Percentiles rank a stretch among this genome's conserved stretches.
These are phyloP conservation scores for Coecobrya sp. DNA, from an alignment of 2,888 invertebrate genomes.

Conservation along the genomic window DNA sequence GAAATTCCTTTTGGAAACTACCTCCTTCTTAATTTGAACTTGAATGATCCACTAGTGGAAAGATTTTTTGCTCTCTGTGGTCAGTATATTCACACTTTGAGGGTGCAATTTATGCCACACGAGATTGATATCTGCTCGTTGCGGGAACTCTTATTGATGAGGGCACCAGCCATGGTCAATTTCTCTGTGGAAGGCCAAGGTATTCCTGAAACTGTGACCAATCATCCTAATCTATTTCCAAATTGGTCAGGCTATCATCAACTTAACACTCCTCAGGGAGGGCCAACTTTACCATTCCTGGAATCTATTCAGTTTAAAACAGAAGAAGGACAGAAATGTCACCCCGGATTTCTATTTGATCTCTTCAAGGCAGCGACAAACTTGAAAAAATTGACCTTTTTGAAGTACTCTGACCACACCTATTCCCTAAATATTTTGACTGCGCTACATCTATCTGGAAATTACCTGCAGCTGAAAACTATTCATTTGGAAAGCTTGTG, in stretches of 20 bases:
- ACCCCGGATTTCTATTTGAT: constrained; percentile 80
- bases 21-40: constrained; percentile 75
- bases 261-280: neutral
- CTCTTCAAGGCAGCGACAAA: constrained; percentile 79
- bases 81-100: constrained; percentile 69
- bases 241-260: constrained; percentile 66
- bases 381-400: constrained; percentile 76
- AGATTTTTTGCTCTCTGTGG: constrained; percentile 81
- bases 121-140: constrained; percentile 83
- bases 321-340: constrained; percentile 81
- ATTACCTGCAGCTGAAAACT: constrained; percentile 69
- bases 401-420: constrained; percentile 69
- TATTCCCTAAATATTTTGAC: constrained; percentile 69
- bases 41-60: constrained; percentile 81
- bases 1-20: constrained; percentile 82
- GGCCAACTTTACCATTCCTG: constrained; percentile 69
- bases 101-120: constrained; percentile 78
- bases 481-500: constrained; percentile 81
- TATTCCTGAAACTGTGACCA: constrained; percentile 82
- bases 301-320: constrained; percentile 76
- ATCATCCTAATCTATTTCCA: constrained; percentile 79
- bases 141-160: constrained; percentile 73
- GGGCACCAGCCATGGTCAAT: constrained; percentile 79
- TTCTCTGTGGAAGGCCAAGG: constrained; percentile 81
- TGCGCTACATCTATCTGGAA: constrained; percentile 73